phyloP scores from a whole-genome alignment of 1,140 invertebrate genomes.

The Zaprionus taronus region DNA sequence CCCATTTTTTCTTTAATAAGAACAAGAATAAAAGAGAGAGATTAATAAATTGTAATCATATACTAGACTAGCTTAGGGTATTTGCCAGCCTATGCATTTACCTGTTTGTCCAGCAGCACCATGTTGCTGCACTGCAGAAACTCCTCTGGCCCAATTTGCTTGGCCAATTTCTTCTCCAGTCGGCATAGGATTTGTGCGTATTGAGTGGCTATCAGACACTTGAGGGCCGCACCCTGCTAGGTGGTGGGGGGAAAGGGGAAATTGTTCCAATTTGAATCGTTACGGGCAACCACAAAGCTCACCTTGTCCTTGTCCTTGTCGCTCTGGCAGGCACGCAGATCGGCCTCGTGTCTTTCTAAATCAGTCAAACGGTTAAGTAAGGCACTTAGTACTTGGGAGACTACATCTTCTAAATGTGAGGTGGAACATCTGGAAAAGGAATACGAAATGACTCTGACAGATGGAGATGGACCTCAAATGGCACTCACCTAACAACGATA shows the following conservation, averaged over 20 bases:
- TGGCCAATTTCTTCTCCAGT: slow-evolving; percentile 81
- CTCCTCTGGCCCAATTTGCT: slow-evolving; percentile 81
- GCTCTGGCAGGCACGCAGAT: slow-evolving; percentile 80
- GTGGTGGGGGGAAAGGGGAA: background rate
- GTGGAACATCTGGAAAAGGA: slow-evolving; percentile 73
- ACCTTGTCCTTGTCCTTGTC: slow-evolving; percentile 82
- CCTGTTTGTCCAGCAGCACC: slow-evolving; percentile 79
- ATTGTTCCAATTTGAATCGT: background rate
- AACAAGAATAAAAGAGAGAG: background rate
- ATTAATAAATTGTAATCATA: background rate
- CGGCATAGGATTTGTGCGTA: slow-evolving; percentile 83
- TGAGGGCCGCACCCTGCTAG: slow-evolving; percentile 37
- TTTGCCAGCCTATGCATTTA: slow-evolving; percentile 9
- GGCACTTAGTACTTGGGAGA: slow-evolving; percentile 84
- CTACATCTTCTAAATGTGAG: slow-evolving; percentile 80
- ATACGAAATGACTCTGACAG: background rate
- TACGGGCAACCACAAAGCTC: slow-evolving; percentile 6
- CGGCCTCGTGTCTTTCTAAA: slow-evolving; percentile 83
- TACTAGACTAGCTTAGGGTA: background rate
- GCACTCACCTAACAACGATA: slow-evolving; percentile 82
- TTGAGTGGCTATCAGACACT: slow-evolving; percentile 74
- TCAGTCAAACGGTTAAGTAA: slow-evolving; percentile 85
- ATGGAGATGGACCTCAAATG: background rate
- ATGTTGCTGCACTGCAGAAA: slow-evolving; percentile 81
- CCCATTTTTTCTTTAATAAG: slow-evolving; percentile 71